These are phyloP conservation scores for Syrrhaptes paradoxus DNA, from an alignment of 2,113 vertebrate species.

Conservation along the genomic window DNA sequence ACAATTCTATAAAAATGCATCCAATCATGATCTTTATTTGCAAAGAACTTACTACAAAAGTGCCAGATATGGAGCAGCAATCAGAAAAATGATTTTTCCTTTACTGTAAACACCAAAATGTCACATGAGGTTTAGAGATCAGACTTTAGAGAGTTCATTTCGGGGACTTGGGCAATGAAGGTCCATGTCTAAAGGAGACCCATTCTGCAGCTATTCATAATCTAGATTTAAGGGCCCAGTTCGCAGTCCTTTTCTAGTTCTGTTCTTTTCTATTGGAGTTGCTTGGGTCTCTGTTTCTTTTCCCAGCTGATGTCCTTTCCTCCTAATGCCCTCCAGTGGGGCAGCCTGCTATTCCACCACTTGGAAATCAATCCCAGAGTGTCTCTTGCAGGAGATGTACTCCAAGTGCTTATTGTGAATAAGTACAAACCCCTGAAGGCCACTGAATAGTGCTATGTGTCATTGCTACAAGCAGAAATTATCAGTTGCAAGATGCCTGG, in stretches of 20 bases:
- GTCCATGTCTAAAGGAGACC: not conserved
- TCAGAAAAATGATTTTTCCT: not conserved
- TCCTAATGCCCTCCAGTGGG: not conserved
- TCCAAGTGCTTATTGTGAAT: not conserved
- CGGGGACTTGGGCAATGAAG: not conserved
- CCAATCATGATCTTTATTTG: not conserved
- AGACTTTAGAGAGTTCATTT: not conserved
- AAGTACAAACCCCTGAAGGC: accelerated
- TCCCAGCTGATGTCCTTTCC: not conserved
- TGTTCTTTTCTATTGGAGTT: not conserved
- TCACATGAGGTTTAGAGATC: not conserved
- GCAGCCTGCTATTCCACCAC: not conserved
- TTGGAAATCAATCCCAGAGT: not conserved
- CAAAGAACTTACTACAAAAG: not conserved
- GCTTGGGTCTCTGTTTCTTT: not conserved
- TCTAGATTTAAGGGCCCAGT: not conserved
- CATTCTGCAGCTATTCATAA: not conserved
- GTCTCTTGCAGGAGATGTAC: not conserved
- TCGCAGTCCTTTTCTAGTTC: not conserved
- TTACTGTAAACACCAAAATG: not conserved
- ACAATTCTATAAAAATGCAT: not conserved
- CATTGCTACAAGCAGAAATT: not conserved
- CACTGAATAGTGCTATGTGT: not conserved
- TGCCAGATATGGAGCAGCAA: not conserved
- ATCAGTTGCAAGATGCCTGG: not conserved